These are phyloP conservation scores for Bovichtus variegatus DNA, from an alignment of 2,797 vertebrate genomes.

Conservation along the genomic window DNA sequence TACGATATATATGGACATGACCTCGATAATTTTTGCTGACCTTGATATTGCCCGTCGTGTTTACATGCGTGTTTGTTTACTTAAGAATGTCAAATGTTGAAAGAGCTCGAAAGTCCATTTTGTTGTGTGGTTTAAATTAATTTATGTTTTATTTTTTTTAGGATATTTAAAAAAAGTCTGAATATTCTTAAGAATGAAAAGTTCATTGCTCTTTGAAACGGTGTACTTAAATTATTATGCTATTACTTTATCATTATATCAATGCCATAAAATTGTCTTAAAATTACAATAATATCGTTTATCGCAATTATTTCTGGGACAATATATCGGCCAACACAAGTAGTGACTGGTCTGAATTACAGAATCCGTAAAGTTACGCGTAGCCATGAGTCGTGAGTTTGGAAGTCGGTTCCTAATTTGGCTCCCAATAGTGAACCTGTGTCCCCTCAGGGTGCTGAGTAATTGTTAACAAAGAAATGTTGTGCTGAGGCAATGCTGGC, in stretches of 20 bases:
- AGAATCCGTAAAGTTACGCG: neutral
- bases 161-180: too few species aligned
- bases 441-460: conserved; percentile 25
- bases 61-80: neutral
- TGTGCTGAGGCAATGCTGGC: conserved; percentile 38
- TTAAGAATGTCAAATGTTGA: neutral
- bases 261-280: neutral
- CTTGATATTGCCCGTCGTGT: neutral
- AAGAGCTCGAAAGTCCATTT: too few species aligned
- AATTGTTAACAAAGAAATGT: conserved; percentile 31
- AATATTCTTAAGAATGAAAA: too few species aligned
- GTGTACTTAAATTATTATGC: too few species aligned
- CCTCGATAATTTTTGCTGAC: too few species aligned
- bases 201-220: too few species aligned
- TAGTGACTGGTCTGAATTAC: conserved; percentile 10
- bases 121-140: too few species aligned
- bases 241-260: too few species aligned
- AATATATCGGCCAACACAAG: too few species aligned
- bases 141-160: too few species aligned
- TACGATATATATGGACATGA: too few species aligned
- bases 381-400: conserved; percentile 3
- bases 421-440: conserved; percentile 36
- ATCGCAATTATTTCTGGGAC: neutral
- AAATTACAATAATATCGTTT: neutral
- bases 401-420: conserved; percentile 21